A percentile compares a stretch with the other conserved stretches of the same genome.
Conservation (phyloP, 2,797 vertebrate species). For the Amblyraja radiata region DNA sequence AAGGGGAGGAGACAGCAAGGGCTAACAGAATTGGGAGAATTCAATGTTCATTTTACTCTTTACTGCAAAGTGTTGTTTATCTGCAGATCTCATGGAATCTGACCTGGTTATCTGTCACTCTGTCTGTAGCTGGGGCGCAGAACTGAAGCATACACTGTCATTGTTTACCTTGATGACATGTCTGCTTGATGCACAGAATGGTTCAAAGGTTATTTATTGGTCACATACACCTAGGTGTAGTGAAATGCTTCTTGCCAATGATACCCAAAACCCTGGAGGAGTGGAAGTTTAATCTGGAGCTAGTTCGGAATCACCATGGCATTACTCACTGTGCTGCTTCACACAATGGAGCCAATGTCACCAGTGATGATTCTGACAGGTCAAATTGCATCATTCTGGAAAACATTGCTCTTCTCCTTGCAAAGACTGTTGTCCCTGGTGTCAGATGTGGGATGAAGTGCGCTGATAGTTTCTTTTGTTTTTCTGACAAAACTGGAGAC, state of each 20-base stretch:
- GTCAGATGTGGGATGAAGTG: slow-evolving; percentile 83
- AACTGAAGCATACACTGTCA: slow-evolving; percentile 70
- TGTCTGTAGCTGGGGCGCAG: slow-evolving; percentile 78
- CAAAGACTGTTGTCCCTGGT: slow-evolving; percentile 66
- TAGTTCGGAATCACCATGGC: slow-evolving; percentile 57
- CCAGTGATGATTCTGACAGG: slow-evolving; percentile 53
- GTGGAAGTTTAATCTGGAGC: slow-evolving; percentile 78
- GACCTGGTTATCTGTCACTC: slow-evolving; percentile 80
- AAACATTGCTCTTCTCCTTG: slow-evolving; percentile 72
- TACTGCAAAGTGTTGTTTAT: too few species aligned
- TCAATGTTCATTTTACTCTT: too few species aligned
- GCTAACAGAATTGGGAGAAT: too few species aligned
- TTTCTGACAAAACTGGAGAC: slow-evolving; percentile 97
- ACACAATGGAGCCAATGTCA: slow-evolving; percentile 49
- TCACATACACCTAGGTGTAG: too few species aligned
- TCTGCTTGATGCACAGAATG: slow-evolving; percentile 73
- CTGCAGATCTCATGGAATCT: slow-evolving; percentile 58
- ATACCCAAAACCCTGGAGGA: slow-evolving; percentile 77
- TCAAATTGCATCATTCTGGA: slow-evolving; percentile 66
- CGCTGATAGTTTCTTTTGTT: slow-evolving; percentile 92
- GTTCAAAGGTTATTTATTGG: too few species aligned
- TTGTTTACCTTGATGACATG: slow-evolving; percentile 81
- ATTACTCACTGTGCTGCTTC: slow-evolving; percentile 41
- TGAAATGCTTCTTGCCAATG: too few species aligned
- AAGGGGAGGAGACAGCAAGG: too few species aligned